Evolutionary conservation across 2,888 invertebrate species (phyloP).

Genomic region (Leptinotarsa haldemani): DNA sequence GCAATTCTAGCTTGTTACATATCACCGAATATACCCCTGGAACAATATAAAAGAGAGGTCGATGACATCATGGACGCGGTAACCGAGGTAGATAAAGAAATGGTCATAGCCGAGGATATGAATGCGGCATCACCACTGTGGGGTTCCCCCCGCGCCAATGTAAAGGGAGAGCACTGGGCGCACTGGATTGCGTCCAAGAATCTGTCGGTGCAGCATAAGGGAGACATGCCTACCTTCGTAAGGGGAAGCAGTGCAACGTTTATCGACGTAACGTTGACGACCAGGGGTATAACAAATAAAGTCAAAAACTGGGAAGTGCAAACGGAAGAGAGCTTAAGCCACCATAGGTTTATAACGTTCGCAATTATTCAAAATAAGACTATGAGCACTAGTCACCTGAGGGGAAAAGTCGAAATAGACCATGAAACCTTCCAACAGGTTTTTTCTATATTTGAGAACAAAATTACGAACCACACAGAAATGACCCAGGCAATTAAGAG

Average conservation of each 20-base stretch:
- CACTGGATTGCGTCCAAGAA: background rate
- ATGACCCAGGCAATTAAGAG: background rate
- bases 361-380: background rate
- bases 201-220: background rate
- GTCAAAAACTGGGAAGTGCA: background rate
- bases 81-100: background rate
- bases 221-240: slow-evolving; percentile 1
- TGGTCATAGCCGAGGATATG: background rate
- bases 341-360: slow-evolving; percentile 5
- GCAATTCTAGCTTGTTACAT: slow-evolving; percentile 22
- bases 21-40: slow-evolving; percentile 16
- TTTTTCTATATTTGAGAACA: background rate
- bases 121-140: background rate
- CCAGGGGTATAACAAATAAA: background rate
- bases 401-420: too few species aligned
- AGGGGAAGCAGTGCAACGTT: background rate
- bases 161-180: background rate
- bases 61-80: background rate
- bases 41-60: background rate
- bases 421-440: background rate
- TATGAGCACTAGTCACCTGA: too few species aligned
- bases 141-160: background rate
- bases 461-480: background rate
- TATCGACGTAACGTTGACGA: background rate
- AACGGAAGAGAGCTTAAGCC: background rate